A percentile compares a stretch with the other conserved stretches of the same genome.
These are phyloP conservation scores for Procapra przewalskii DNA, from an alignment of 2,113 vertebrate species.

Conservation along the genomic window DNA sequence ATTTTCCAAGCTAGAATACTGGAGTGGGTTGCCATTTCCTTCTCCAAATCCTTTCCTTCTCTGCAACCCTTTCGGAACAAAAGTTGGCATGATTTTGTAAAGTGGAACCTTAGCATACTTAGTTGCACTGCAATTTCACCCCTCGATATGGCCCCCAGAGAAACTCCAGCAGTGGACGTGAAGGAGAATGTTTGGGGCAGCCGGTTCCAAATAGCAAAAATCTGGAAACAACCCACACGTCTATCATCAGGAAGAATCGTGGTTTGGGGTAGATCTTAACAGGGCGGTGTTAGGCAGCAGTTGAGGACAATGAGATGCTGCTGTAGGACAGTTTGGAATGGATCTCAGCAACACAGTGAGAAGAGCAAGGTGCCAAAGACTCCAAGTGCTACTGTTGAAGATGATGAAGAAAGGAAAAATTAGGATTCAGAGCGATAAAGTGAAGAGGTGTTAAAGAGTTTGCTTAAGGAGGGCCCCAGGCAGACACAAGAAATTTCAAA, in stretches of 20 bases:
- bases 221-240: background rate
- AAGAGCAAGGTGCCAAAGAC: background rate
- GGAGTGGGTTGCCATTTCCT: background rate
- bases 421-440: background rate
- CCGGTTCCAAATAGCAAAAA: background rate
- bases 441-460: background rate
- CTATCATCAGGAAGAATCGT: too few relatives aligned
- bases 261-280: background rate
- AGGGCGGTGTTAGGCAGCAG: background rate
- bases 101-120: background rate
- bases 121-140: background rate
- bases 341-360: background rate
- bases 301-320: background rate
- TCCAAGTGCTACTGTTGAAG: background rate
- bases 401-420: background rate
- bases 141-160: background rate
- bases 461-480: background rate
- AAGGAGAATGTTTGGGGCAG: background rate
- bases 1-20: background rate
- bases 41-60: background rate
- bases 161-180: fast-evolving
- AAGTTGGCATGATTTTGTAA: too few relatives aligned
- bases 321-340: too few relatives aligned
- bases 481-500: background rate
- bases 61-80: background rate